Conservation (phyloP, 2,797 vertebrate genomes). For the Phataginus tricuspis region DNA sequence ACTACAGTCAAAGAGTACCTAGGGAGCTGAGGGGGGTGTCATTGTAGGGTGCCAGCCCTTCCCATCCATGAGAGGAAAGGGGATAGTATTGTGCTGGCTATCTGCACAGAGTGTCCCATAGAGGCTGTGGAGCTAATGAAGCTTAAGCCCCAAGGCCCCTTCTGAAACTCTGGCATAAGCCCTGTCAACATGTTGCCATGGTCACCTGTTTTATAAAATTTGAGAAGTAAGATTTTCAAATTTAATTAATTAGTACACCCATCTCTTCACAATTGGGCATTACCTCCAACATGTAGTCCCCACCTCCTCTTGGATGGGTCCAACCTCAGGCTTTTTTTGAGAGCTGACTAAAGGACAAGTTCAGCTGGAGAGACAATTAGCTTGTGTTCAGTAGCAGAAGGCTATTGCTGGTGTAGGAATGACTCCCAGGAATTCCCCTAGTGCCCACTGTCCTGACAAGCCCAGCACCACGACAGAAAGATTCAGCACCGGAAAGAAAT, state of each 20-base stretch:
- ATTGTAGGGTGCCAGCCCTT: background rate
- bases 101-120: background rate
- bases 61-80: background rate
- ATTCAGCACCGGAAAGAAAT: background rate
- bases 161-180: background rate
- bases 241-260: background rate
- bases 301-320: background rate
- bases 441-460: background rate
- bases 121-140: background rate
- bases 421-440: background rate
- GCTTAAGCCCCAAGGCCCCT: background rate
- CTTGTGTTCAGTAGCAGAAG: background rate
- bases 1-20: background rate
- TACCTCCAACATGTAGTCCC: background rate
- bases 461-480: background rate
- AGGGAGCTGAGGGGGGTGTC: background rate
- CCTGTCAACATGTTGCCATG: background rate
- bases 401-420: background rate
- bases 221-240: background rate
- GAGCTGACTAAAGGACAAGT: background rate
- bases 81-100: background rate
- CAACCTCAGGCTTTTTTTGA: background rate
- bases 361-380: background rate
- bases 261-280: background rate
- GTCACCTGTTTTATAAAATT: background rate